phyloP scores from a whole-genome alignment of 2,113 vertebrate genomes.

The Lepus europaeus region DNA sequence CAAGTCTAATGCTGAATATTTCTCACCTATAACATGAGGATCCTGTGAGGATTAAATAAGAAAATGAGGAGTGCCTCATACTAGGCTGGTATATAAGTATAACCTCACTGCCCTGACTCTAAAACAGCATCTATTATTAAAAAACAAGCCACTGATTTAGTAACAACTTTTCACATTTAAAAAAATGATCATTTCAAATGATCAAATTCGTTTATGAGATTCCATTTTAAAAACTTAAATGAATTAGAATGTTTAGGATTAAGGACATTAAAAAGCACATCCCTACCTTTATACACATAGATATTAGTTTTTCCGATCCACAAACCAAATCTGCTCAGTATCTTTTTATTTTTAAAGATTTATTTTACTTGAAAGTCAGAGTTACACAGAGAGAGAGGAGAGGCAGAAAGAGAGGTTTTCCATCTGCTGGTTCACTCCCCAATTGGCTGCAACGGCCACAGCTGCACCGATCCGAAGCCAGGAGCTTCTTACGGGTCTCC shows the following conservation, averaged over 20 bases:
- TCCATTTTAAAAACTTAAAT: conserved; percentile 8
- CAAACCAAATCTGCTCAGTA: not conserved
- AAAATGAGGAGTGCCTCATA: not conserved
- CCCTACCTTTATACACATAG: not conserved
- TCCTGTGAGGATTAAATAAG: not conserved
- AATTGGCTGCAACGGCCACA: too few species aligned
- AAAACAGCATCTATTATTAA: conserved; percentile 12
- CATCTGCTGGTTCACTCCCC: too few species aligned
- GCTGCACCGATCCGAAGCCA: too few species aligned
- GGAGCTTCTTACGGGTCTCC: too few species aligned
- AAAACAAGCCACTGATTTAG: conserved; percentile 36
- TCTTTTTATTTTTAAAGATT: not conserved
- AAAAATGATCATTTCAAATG: conserved; percentile 2
- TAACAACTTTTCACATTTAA: conserved; percentile 35
- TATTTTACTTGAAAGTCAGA: too few species aligned
- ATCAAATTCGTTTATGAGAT: not conserved
- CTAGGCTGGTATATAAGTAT: not conserved
- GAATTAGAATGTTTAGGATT: not conserved
- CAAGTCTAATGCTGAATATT: not conserved
- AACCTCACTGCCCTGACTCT: not conserved
- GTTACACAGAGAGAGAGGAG: too few species aligned
- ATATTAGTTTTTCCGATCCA: not conserved
- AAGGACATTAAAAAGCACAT: not conserved
- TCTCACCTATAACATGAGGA: not conserved
- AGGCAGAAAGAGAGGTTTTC: too few species aligned